Evolutionary conservation across 1,140 invertebrate genomes (phyloP).

Genomic region (Papilio polyxenes): DNA sequence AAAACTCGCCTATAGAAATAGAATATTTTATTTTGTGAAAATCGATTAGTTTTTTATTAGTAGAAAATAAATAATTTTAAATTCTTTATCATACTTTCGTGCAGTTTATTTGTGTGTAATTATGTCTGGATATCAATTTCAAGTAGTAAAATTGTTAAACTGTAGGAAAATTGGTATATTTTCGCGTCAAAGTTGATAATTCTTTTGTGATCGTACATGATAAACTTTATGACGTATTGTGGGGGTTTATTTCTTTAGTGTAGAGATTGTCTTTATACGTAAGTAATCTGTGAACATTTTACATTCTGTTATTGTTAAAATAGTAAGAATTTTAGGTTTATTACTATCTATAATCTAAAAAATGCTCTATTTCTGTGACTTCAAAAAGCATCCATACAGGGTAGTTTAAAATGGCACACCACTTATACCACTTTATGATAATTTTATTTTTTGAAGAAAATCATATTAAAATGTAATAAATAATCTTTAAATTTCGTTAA

Average conservation of each 20-base stretch:
- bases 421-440: neutral
- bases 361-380: neutral
- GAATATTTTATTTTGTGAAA: slow-evolving; percentile 34
- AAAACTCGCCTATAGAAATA: slow-evolving; percentile 33
- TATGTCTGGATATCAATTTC: neutral
- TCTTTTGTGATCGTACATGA: slow-evolving; percentile 42
- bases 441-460: neutral
- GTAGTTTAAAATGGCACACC: too few species aligned
- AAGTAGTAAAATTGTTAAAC: slow-evolving; percentile 5
- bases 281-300: slow-evolving; percentile 8
- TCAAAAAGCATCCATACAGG: too few species aligned
- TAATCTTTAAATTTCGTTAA: too few species aligned
- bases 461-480: too few species aligned
- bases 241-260: slow-evolving; percentile 2
- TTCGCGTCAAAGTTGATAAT: slow-evolving; percentile 35
- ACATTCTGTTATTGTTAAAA: neutral
- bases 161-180: slow-evolving; percentile 23
- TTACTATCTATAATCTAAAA: neutral
- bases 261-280: neutral
- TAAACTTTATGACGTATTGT: slow-evolving; percentile 43
- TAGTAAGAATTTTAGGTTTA: neutral
- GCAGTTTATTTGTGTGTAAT: neutral
- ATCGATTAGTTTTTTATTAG: slow-evolving; percentile 29
- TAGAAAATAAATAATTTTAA: slow-evolving; percentile 20
- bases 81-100: neutral